These are phyloP conservation scores for Molossus alvarezi DNA, from an alignment of 2,797 vertebrate genomes.

Conservation along the genomic window DNA sequence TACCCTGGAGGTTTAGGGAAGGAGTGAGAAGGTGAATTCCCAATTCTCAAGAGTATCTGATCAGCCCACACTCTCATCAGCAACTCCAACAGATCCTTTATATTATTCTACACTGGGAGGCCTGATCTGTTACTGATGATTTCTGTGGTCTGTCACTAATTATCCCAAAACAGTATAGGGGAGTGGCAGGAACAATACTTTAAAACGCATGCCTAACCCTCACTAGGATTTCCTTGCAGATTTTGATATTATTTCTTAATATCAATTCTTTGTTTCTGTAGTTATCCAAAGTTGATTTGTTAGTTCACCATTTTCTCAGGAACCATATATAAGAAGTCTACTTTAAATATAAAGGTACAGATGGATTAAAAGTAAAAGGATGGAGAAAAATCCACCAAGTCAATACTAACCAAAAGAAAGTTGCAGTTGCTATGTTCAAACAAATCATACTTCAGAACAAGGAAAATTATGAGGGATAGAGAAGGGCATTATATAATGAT, in stretches of 20 bases:
- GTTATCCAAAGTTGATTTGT: neutral
- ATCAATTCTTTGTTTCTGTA: neutral
- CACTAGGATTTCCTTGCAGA: neutral
- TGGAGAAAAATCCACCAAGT: neutral
- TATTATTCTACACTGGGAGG: neutral
- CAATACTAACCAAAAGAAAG: constrained; percentile 18
- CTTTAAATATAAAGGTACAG: neutral
- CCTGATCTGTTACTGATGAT: neutral
- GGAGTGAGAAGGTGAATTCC: neutral
- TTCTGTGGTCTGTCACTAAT: neutral
- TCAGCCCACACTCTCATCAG: neutral
- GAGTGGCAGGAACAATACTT: neutral
- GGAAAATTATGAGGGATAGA: neutral
- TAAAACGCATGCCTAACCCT: neutral
- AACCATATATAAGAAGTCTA: neutral
- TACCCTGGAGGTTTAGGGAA: neutral
- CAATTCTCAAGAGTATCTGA: neutral
- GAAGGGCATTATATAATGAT: neutral
- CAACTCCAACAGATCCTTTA: neutral
- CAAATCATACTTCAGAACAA: constrained; percentile 1
- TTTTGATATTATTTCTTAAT: neutral
- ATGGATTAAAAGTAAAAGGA: neutral
- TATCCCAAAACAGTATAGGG: neutral
- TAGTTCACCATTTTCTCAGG: neutral
- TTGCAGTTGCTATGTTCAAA: neutral